These are phyloP conservation scores for Xestia c-nigrum DNA, from an alignment of 2,888 invertebrate genomes.

Conservation along the genomic window DNA sequence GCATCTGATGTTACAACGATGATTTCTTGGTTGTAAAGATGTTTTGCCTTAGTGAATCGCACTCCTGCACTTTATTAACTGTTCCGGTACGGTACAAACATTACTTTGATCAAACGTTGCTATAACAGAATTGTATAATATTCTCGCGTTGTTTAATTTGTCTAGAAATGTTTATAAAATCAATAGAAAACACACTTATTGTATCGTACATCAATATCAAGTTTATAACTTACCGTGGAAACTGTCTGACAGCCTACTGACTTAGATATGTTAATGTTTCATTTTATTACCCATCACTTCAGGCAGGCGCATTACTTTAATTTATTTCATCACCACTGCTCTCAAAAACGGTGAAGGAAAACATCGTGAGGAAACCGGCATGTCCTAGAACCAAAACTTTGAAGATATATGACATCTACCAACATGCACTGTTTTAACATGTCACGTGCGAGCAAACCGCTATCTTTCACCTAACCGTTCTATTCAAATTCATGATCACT, in stretches of 20 bases:
- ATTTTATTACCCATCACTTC: slow-evolving; percentile 16
- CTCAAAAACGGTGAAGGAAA: too few species aligned
- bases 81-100: slow-evolving; percentile 25
- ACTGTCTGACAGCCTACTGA: not conserved
- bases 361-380: too few species aligned
- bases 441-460: not conserved
- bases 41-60: too few species aligned
- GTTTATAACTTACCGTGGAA: not conserved
- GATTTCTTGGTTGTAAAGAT: too few species aligned
- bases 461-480: slow-evolving; percentile 4
- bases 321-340: too few species aligned
- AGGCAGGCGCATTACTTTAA: too few species aligned
- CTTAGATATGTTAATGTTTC: slow-evolving; percentile 14
- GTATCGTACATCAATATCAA: slow-evolving; percentile 15
- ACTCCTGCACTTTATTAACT: slow-evolving; percentile 15
- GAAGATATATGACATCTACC: too few species aligned
- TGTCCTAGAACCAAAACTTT: too few species aligned
- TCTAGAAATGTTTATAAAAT: slow-evolving; percentile 40
- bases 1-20: too few species aligned
- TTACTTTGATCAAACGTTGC: not conserved
- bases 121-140: not conserved
- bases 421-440: too few species aligned
- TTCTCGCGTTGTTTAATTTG: not conserved
- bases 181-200: slow-evolving; percentile 24
- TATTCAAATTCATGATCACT: not conserved